Conservation (phyloP, 2,113 vertebrate genomes). For the Uropsilus gracilis region DNA sequence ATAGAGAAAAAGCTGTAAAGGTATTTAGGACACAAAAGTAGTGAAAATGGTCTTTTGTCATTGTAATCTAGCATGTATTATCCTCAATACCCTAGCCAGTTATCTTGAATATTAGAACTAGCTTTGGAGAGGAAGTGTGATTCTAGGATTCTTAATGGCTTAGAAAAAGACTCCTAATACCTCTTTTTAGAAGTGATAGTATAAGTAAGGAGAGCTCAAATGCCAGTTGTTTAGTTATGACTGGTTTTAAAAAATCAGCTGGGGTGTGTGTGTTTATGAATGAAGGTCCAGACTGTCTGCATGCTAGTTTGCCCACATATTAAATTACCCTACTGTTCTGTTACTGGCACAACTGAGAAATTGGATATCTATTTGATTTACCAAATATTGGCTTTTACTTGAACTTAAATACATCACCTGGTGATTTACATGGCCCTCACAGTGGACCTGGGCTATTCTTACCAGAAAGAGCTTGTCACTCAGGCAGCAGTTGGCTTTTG, state of each 20-base stretch:
- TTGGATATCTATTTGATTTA: not conserved
- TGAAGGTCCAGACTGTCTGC: not conserved
- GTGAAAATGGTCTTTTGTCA: conserved; percentile 6
- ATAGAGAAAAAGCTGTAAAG: conserved; percentile 44
- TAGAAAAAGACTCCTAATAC: not conserved
- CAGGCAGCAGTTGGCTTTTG: not conserved
- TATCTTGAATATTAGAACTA: conserved; percentile 25
- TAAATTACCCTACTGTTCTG: no score
- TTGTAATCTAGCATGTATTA: conserved; percentile 25
- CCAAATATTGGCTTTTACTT: not conserved
- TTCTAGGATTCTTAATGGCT: conserved; percentile 12
- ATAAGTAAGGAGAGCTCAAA: not conserved
- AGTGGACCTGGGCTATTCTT: not conserved
- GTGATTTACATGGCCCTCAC: not conserved
- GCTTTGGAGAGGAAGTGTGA: conserved; percentile 17
- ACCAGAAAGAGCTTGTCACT: not conserved
- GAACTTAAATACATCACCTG: not conserved
- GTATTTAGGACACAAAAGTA: not conserved
- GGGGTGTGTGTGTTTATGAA: not conserved
- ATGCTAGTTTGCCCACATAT: no score
- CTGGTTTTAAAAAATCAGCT: not conserved
- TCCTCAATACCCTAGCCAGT: not conserved
- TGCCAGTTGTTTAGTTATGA: not conserved
- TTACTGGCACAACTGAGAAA: not conserved
- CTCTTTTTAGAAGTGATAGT: not conserved